phyloP scores from a whole-genome alignment of 1,140 invertebrate genomes.

The Cyclargus thomasi region DNA sequence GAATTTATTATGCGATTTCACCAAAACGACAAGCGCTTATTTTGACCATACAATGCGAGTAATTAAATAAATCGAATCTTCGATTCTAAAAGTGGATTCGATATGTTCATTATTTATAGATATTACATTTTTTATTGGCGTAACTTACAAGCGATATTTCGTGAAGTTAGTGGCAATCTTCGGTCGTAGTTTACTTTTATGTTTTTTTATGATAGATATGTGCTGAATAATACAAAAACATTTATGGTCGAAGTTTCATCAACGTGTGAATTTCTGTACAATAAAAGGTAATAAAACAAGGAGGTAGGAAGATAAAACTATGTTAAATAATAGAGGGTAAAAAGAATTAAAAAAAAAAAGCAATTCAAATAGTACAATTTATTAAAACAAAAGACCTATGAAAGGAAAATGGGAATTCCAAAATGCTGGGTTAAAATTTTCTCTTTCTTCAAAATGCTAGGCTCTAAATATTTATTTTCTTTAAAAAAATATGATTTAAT shows the following conservation, averaged over 20 bases:
- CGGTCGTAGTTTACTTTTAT: not conserved
- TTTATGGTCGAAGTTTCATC: not conserved
- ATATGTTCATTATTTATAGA: slow-evolving; percentile 11
- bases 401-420: no score
- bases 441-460: no score
- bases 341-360: no score
- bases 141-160: not conserved
- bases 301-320: no score
- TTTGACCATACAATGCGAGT: not conserved
- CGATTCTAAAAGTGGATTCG: not conserved
- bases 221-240: not conserved
- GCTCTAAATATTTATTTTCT: no score
- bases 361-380: no score
- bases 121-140: not conserved
- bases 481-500: no score
- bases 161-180: not conserved
- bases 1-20: slow-evolving; percentile 49
- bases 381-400: no score
- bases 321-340: no score
- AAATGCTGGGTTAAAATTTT: no score
- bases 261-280: not conserved
- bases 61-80: slow-evolving; percentile 8
- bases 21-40: slow-evolving; percentile 16
- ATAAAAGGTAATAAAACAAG: not conserved
- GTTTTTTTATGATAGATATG: not conserved